A percentile compares a stretch with the other conserved stretches of the same genome.
Conservation (phyloP, 2,888 invertebrate species). For the Sminthurinus aureus region DNA sequence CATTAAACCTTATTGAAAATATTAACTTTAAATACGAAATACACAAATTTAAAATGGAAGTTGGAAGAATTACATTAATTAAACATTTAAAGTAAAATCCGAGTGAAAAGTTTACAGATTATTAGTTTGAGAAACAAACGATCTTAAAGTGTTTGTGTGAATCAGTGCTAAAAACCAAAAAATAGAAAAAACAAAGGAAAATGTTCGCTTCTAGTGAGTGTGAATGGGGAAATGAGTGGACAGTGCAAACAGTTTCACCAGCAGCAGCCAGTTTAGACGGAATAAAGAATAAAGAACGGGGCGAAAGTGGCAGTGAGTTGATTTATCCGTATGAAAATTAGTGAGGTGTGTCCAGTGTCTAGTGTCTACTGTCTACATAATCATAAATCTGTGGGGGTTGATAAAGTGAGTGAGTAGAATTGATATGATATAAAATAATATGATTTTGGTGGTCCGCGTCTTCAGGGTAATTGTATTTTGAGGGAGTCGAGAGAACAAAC, state of each 20-base stretch:
- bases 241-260: not conserved
- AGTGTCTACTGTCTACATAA: too few species aligned
- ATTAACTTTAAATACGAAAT: not conserved
- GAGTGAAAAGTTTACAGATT: not conserved
- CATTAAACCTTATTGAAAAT: not conserved
- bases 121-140: too few species aligned
- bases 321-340: conserved; percentile 8
- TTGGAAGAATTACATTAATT: too few species aligned
- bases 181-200: not conserved
- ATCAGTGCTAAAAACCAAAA: not conserved
- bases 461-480: not conserved
- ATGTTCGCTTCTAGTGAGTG: not conserved
- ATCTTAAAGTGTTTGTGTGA: not conserved
- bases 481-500: not conserved
- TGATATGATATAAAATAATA: conserved; percentile 6
- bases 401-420: not conserved
- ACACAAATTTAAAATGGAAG: not conserved
- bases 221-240: not conserved
- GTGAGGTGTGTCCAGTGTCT: conserved; percentile 3
- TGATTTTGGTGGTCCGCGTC: not conserved
- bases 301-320: not conserved
- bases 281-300: not conserved
- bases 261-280: not conserved
- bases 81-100: not conserved
- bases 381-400: conserved; percentile 3